phyloP scores from a whole-genome alignment of 2,113 vertebrate genomes.

The Panurus biarmicus region DNA sequence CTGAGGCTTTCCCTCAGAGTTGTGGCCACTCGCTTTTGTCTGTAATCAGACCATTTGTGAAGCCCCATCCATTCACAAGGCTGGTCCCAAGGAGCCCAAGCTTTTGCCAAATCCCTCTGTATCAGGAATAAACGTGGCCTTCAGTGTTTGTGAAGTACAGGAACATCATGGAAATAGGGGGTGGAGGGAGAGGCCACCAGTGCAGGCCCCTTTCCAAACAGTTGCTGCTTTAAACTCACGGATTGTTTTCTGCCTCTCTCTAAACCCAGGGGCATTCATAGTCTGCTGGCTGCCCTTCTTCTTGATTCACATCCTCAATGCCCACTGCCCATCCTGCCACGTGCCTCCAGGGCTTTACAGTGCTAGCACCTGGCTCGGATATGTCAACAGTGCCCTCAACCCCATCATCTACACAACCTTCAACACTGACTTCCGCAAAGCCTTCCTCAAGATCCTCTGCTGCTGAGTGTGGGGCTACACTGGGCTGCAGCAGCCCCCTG shows the following conservation, averaged over 20 bases:
- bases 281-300: slow-evolving; percentile 96
- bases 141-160: background rate
- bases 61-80: background rate
- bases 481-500: background rate
- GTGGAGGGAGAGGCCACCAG: background rate
- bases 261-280: slow-evolving; percentile 83
- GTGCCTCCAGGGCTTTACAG: slow-evolving; percentile 84
- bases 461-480: slow-evolving; percentile 58
- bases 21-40: background rate
- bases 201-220: background rate
- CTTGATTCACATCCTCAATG: slow-evolving; percentile 89
- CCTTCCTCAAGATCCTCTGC: slow-evolving; percentile 92
- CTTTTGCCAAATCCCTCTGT: background rate
- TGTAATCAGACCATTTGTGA: background rate
- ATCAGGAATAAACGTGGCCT: background rate
- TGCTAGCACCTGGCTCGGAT: slow-evolving; percentile 91
- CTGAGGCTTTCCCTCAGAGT: background rate
- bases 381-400: slow-evolving; percentile 91
- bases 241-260: slow-evolving; percentile 13
- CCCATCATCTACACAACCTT: slow-evolving; percentile 93
- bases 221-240: background rate
- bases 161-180: background rate
- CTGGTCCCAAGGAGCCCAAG: background rate
- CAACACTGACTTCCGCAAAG: slow-evolving; percentile 89
- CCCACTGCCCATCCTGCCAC: slow-evolving; percentile 84